These are phyloP conservation scores for Aplocera efformata DNA, from an alignment of 2,888 invertebrate species.

Conservation along the genomic window DNA sequence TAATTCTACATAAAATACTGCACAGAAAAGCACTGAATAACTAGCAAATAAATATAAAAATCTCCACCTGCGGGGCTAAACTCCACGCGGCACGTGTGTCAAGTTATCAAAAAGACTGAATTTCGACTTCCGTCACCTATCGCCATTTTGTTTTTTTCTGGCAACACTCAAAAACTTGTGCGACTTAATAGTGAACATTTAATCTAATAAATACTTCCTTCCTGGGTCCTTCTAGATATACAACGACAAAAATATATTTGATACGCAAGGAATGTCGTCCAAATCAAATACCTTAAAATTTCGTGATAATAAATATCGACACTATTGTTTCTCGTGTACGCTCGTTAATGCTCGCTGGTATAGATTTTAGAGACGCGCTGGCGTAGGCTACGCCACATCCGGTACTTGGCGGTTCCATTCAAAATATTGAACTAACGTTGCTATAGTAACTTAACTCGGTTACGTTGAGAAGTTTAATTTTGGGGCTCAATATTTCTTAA, in stretches of 20 bases:
- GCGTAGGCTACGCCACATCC: constrained; percentile 13
- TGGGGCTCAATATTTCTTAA: background rate
- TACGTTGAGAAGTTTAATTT: background rate
- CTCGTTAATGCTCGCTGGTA: no score
- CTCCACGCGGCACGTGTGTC: constrained; percentile 81
- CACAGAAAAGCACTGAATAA: constrained; percentile 41
- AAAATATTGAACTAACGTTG: constrained; percentile 38
- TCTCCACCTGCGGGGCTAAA: constrained; percentile 74
- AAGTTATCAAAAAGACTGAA: constrained; percentile 72
- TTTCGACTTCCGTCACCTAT: constrained; percentile 57
- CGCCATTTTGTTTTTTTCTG: constrained; percentile 58
- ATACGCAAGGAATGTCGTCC: no score
- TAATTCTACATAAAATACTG: constrained; percentile 33
- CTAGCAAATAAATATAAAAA: constrained; percentile 46
- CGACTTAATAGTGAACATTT: no score
- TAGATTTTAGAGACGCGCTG: no score
- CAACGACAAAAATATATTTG: no score
- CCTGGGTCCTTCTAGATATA: no score
- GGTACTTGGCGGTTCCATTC: constrained; percentile 25
- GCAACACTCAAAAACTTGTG: constrained; percentile 38
- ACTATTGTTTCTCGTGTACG: no score
- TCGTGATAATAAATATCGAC: no score
- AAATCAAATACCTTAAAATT: no score
- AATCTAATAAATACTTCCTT: no score
- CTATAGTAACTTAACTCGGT: constrained; percentile 46